These are phyloP conservation scores for Odontamblyopus rebecca DNA, from an alignment of 2,797 vertebrate genomes.

Conservation along the genomic window DNA sequence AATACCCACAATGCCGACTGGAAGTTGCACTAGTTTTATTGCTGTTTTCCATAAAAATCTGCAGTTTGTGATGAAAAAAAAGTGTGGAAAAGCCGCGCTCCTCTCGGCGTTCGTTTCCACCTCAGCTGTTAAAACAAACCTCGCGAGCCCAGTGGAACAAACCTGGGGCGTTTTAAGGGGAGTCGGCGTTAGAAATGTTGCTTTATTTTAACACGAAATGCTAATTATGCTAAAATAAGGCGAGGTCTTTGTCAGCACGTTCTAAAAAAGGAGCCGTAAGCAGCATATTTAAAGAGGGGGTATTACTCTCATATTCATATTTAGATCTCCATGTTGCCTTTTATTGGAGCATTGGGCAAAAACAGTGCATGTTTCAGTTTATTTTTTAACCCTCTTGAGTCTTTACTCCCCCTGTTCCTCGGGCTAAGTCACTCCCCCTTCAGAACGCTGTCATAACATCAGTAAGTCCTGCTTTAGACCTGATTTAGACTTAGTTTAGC, in stretches of 20 bases:
- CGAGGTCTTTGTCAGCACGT: conserved; percentile 15
- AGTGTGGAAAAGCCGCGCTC: not conserved
- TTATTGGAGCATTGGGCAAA: not conserved
- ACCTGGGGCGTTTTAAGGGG: conserved; percentile 17
- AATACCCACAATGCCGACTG: no score
- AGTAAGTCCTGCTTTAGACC: no score
- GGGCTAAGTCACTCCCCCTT: no score
- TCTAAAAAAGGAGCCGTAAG: conserved; percentile 20
- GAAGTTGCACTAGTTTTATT: not conserved
- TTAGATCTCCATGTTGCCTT: no score
- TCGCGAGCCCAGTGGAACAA: conserved; percentile 15
- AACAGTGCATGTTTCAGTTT: not conserved
- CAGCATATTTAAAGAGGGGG: not conserved
- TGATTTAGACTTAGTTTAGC: no score
- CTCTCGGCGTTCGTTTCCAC: conserved; percentile 34
- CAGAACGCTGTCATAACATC: no score
- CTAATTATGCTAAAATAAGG: conserved; percentile 32
- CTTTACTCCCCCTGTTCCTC: no score
- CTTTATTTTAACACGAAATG: conserved; percentile 33
- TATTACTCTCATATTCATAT: no score
- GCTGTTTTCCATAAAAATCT: not conserved
- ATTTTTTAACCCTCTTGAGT: no score
- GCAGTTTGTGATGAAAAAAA: conserved; percentile 1
- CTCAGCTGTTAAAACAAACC: conserved; percentile 30
- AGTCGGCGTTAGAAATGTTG: conserved; percentile 30